Evolutionary conservation across 2,797 vertebrate genomes (phyloP), one percentile per base, ranked within the genome.

Genomic region (Lacerta viridis): DNA sequence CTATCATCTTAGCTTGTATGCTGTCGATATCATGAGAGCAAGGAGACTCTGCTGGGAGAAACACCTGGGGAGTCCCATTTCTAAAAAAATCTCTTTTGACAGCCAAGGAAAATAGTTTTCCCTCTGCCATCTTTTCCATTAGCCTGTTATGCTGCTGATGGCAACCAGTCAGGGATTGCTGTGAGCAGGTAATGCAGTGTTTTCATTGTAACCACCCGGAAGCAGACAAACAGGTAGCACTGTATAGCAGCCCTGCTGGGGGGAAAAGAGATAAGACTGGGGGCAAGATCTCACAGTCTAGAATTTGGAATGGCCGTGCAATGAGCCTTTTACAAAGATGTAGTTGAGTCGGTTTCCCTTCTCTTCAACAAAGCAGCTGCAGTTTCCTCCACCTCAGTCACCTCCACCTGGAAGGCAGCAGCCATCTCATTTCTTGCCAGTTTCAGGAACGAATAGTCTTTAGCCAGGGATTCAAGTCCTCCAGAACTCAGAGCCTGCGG

Each of bases 401-500:
- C 1, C 1, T 97, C 96, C 88, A 98, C 92, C 78, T 92, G 97
- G 94, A 98, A 97, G 86, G 97, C 97, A n/a, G 98, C 97, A 0
- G 96, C 97, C 97, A 98, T 97, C 93, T 98, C 98, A 0, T 93
- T 89, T 95, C 97, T 97, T 0, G 98, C 95, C 72, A 95, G 93
- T 2, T 94, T 94, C 61, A 98, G 33, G 27, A 98, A 98, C 25
- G 84, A 75, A 0, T 96, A 95, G 83, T 99, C 97, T 1, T 7
- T 91, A 3, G 98, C 98, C 96, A 98, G 94, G 43, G 96, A 71
- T 4, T n/a, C 87, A 10, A 98, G 96, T 88, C 98, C 98, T 1
- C 97, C 96, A 0, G 95, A 94, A 77, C 96, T 94, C 80, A 98
- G 96, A 94, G 97, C 98, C 99, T 99, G 93, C n/a, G 84, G 29